Percentiles rank a stretch among this genome's conserved stretches.
These are phyloP conservation scores for Melangyna quadrimaculata DNA, from an alignment of 2,888 invertebrate genomes.

Conservation along the genomic window DNA sequence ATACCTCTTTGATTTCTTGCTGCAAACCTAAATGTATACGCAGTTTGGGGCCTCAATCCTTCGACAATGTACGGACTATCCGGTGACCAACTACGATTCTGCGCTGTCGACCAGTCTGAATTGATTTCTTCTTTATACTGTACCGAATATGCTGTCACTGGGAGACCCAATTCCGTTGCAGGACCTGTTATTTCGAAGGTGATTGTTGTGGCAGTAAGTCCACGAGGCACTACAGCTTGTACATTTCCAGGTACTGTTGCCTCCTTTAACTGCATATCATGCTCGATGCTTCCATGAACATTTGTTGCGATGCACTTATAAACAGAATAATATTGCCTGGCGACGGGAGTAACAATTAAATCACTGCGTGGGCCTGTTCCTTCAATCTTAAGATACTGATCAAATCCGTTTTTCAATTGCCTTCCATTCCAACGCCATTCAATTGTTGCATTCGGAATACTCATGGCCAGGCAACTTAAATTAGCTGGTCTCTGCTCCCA, in stretches of 20 bases:
- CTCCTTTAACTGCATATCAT: conserved; percentile 87
- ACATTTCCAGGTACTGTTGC: conserved; percentile 87
- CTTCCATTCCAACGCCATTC: conserved; percentile 88
- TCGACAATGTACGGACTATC: conserved; percentile 92
- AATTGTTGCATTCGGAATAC: conserved; percentile 95
- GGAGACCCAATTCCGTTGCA: conserved; percentile 87
- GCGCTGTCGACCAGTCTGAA: conserved; percentile 86
- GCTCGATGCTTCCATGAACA: conserved; percentile 86
- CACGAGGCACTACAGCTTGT: conserved; percentile 85
- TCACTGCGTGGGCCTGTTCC: conserved; percentile 88
- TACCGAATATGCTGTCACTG: conserved; percentile 87
- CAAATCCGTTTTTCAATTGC: conserved; percentile 82
- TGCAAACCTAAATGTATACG: conserved; percentile 91
- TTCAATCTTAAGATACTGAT: conserved; percentile 83
- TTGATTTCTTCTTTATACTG: conserved; percentile 87
- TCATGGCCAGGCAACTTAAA: conserved; percentile 92
- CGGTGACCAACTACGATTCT: conserved; percentile 89
- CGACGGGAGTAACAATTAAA: conserved; percentile 86
- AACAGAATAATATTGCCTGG: conserved; percentile 85
- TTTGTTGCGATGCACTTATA: conserved; percentile 93
- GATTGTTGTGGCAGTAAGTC: conserved; percentile 91
- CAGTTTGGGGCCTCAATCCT: conserved; percentile 87
- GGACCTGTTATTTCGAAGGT: conserved; percentile 90
- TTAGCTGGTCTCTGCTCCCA: conserved; percentile 92
- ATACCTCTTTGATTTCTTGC: conserved; percentile 92